Evolutionary conservation across 2,888 invertebrate genomes (phyloP).

Genomic region (Drosophila nr. perissopoda): DNA sequence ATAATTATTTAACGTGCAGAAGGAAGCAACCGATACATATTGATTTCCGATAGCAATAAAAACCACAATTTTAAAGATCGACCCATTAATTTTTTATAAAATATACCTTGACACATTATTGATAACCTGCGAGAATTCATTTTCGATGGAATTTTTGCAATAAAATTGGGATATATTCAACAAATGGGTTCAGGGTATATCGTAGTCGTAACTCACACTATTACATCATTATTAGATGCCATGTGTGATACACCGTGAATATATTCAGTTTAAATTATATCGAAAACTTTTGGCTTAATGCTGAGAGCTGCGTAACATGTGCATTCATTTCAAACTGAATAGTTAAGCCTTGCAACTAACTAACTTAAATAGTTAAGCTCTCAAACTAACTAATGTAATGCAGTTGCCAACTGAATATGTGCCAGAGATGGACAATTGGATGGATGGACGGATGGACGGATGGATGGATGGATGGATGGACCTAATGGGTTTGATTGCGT

Average conservation of each 20-base stretch:
- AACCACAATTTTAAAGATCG: too few relatives aligned
- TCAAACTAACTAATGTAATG: constrained; percentile 8
- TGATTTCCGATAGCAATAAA: too few relatives aligned
- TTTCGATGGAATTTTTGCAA: background rate
- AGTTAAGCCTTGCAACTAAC: constrained; percentile 9
- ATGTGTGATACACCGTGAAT: background rate
- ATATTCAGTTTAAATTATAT: background rate
- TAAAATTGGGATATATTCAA: background rate
- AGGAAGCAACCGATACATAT: too few relatives aligned
- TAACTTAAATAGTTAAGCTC: constrained; percentile 26
- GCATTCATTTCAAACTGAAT: constrained; percentile 28
- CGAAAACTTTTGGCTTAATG: background rate
- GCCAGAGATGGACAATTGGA: background rate
- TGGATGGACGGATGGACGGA: background rate
- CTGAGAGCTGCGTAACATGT: background rate
- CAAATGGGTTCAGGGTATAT: background rate
- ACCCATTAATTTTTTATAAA: background rate
- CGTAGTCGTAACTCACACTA: background rate
- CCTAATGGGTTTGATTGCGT: constrained; percentile 14
- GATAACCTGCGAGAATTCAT: too few relatives aligned
- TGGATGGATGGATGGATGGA: background rate
- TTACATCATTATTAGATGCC: background rate
- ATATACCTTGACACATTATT: too few relatives aligned
- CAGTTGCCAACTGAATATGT: background rate
- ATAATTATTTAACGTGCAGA: background rate